These are phyloP conservation scores for Trinectes maculatus DNA, from an alignment of 2,113 vertebrate species.

Conservation along the genomic window DNA sequence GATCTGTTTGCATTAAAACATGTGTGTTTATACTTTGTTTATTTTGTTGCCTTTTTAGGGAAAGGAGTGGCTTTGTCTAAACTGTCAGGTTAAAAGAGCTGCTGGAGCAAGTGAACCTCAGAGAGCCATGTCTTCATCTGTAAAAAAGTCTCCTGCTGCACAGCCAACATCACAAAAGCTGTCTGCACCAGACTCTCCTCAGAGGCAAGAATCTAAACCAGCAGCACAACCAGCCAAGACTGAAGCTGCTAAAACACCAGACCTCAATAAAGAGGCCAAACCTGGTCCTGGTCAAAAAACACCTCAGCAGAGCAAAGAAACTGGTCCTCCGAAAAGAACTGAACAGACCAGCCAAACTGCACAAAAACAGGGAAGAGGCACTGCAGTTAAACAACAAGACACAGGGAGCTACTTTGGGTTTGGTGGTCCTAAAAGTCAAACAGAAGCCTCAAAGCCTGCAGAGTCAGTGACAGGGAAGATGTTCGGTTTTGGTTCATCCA, in stretches of 20 bases:
- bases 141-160: slow-evolving; percentile 36
- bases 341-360: slow-evolving; percentile 54
- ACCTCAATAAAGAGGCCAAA: slow-evolving; percentile 37
- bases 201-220: slow-evolving; percentile 53
- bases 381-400: slow-evolving; percentile 63
- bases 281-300: slow-evolving; percentile 65
- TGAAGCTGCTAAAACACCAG: slow-evolving; percentile 49
- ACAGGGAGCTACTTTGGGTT: slow-evolving; percentile 79
- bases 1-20: neutral
- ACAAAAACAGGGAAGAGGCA: slow-evolving; percentile 65
- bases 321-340: slow-evolving; percentile 60
- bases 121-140: slow-evolving; percentile 22
- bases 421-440: slow-evolving; percentile 70
- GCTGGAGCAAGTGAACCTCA: slow-evolving; percentile 82
- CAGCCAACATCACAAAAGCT: slow-evolving; percentile 48
- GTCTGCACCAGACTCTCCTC: slow-evolving; percentile 72
- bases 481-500: slow-evolving; percentile 78
- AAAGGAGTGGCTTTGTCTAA: slow-evolving; percentile 95
- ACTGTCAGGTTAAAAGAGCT: slow-evolving; percentile 94
- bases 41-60: slow-evolving; percentile 79
- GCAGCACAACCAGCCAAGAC: slow-evolving; percentile 56
- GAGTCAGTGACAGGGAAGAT: slow-evolving; percentile 80
- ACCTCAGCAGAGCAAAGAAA: slow-evolving; percentile 51
- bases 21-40: slow-evolving; percentile 10
- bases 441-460: slow-evolving; percentile 79